Conservation (phyloP, 2,113 vertebrate genomes). For the Spheniscus mendiculus region DNA sequence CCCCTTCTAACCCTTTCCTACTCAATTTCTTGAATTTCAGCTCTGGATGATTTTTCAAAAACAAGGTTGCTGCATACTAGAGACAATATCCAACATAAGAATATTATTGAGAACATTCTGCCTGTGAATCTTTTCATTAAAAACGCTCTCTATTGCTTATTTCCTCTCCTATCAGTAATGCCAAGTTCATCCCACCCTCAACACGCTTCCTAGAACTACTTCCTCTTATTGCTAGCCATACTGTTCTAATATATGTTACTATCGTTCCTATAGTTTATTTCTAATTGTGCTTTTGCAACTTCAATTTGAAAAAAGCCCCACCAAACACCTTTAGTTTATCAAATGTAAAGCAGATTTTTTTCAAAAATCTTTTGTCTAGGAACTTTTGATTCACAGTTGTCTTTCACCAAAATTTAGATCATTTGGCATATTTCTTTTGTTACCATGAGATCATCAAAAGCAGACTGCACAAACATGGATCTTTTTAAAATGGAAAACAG, state of each 20-base stretch:
- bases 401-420: neutral
- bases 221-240: neutral
- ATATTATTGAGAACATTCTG: neutral
- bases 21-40: neutral
- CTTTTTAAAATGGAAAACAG: neutral
- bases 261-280: neutral
- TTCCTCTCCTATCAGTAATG: neutral
- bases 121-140: neutral
- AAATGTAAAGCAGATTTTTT: neutral
- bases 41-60: neutral
- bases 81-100: neutral
- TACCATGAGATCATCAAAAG: neutral
- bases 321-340: neutral
- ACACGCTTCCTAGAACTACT: neutral
- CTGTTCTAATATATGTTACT: neutral
- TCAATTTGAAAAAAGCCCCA: neutral
- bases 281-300: neutral
- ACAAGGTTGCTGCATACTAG: neutral
- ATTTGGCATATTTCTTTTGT: neutral
- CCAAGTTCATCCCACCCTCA: neutral
- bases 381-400: neutral
- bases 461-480: neutral
- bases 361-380: neutral
- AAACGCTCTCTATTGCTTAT: neutral
- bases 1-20: neutral